A percentile compares a stretch with the other conserved stretches of the same genome.
Evolutionary conservation across 2,888 invertebrate genomes (phyloP).

Genomic region (Pycnomerus fuliginosus): DNA sequence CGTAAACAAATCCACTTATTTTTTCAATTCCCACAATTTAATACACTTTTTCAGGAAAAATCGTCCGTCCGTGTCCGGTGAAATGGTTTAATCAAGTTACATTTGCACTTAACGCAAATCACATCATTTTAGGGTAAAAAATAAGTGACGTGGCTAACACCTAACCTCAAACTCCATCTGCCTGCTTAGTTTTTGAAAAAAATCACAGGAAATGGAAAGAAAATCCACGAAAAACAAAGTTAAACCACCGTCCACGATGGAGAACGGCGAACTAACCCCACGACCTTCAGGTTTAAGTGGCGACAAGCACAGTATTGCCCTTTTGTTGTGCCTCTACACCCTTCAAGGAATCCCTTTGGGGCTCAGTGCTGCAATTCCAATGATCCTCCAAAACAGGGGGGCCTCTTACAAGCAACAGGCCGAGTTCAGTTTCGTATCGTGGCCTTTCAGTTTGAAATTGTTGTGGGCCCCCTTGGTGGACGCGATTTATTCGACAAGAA

Average conservation of each 20-base stretch:
- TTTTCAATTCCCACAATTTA: no score
- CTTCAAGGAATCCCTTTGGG: slow-evolving; percentile 96
- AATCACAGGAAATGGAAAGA: slow-evolving; percentile 30
- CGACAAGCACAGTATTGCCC: slow-evolving; percentile 77
- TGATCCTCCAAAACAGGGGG: slow-evolving; percentile 89
- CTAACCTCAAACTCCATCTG: slow-evolving; percentile 16
- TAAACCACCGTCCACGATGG: slow-evolving; percentile 31
- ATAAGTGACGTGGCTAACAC: slow-evolving; percentile 25
- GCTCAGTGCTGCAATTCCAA: slow-evolving; percentile 89
- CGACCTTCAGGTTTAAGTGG: slow-evolving; percentile 57
- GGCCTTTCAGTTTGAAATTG: slow-evolving; percentile 91
- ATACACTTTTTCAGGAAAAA: no score
- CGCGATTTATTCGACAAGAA: slow-evolving; percentile 76
- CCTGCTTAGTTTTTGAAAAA: background rate
- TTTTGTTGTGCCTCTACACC: slow-evolving; percentile 90
- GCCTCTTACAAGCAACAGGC: slow-evolving; percentile 96
- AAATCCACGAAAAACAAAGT: slow-evolving; percentile 22
- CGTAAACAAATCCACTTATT: no score
- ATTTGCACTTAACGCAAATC: no score
- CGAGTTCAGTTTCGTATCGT: slow-evolving; percentile 89
- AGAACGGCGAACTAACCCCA: slow-evolving; percentile 38
- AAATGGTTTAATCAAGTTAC: no score
- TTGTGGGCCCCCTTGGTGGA: slow-evolving; percentile 99
- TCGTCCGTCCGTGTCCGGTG: no score
- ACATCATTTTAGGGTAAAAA: slow-evolving; percentile 1